These are phyloP conservation scores for Gymnogyps californianus DNA, from an alignment of 2,113 vertebrate genomes.

Conservation along the genomic window DNA sequence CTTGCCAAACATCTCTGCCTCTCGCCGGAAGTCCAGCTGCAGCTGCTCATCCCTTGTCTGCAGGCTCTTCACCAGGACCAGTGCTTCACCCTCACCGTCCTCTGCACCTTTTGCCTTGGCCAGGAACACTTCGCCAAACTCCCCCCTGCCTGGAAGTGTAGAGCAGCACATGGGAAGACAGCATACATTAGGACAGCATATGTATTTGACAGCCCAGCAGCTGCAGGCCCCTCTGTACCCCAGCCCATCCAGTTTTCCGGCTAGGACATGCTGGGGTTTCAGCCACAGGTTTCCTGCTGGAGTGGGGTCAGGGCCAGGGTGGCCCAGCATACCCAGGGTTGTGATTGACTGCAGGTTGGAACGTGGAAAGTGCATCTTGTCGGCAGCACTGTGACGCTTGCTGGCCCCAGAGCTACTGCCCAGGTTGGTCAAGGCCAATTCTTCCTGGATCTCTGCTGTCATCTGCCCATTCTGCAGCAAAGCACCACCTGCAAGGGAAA, in stretches of 20 bases:
- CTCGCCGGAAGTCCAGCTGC: constrained; percentile 89
- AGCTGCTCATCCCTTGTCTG: constrained; percentile 89
- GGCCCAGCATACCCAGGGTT: constrained; percentile 81
- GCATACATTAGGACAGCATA: accelerated
- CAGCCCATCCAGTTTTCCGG: not conserved
- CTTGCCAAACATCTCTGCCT: constrained; percentile 95
- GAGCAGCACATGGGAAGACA: not conserved
- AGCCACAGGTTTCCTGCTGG: not conserved
- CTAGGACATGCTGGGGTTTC: not conserved
- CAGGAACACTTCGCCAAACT: constrained; percentile 95
- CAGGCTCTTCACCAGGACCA: constrained; percentile 93
- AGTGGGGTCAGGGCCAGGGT: not conserved
- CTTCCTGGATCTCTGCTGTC: constrained; percentile 91
- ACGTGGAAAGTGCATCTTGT: constrained; percentile 88
- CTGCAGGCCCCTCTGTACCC: not conserved
- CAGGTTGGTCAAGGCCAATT: constrained; percentile 88
- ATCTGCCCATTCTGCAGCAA: constrained; percentile 91
- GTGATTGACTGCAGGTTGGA: constrained; percentile 91
- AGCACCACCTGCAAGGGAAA: constrained; percentile 76
- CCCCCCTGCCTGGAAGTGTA: constrained; percentile 82
- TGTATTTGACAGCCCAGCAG: not conserved
- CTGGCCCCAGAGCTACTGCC: constrained; percentile 78
- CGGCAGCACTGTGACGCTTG: constrained; percentile 87
- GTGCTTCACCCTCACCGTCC: constrained; percentile 79
- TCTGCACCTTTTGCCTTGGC: constrained; percentile 88